Conservation (phyloP, 2,797 vertebrate species). For the Sebastes steindachneri region DNA sequence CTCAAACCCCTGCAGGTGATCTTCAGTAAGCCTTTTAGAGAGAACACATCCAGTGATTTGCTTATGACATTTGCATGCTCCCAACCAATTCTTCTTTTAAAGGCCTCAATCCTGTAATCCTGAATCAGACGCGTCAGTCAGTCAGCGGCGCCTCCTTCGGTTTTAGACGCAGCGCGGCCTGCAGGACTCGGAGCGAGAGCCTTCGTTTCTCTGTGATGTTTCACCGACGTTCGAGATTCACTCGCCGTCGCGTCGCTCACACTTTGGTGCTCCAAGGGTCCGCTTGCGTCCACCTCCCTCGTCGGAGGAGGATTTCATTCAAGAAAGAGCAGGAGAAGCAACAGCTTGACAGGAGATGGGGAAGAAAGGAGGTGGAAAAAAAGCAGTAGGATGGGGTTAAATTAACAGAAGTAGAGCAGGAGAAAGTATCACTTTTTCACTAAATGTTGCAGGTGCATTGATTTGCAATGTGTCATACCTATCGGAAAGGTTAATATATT, state of each 20-base stretch:
- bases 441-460: background rate
- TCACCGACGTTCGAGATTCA: slow-evolving; percentile 10
- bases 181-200: slow-evolving; percentile 35
- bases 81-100: slow-evolving; percentile 21
- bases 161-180: slow-evolving; percentile 22
- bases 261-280: slow-evolving; percentile 21
- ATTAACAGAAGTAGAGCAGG: background rate
- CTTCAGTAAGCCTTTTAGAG: slow-evolving; percentile 32
- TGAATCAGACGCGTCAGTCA: slow-evolving; percentile 47
- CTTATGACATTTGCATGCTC: slow-evolving; percentile 24
- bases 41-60: slow-evolving; percentile 12
- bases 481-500: background rate
- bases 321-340: slow-evolving; percentile 47
- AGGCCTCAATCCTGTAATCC: slow-evolving; percentile 39
- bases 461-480: background rate
- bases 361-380: background rate
- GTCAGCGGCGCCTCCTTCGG: background rate
- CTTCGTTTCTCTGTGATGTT: slow-evolving; percentile 50
- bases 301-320: slow-evolving; percentile 56
- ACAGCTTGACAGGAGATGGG: slow-evolving; percentile 33
- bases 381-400: background rate
- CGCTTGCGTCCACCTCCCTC: slow-evolving; percentile 13
- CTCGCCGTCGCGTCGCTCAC: background rate
- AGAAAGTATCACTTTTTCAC: background rate
- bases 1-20: slow-evolving; percentile 45